Evolutionary conservation across 2,113 vertebrate species (phyloP).

Genomic region (Dipodomys ordii): DNA sequence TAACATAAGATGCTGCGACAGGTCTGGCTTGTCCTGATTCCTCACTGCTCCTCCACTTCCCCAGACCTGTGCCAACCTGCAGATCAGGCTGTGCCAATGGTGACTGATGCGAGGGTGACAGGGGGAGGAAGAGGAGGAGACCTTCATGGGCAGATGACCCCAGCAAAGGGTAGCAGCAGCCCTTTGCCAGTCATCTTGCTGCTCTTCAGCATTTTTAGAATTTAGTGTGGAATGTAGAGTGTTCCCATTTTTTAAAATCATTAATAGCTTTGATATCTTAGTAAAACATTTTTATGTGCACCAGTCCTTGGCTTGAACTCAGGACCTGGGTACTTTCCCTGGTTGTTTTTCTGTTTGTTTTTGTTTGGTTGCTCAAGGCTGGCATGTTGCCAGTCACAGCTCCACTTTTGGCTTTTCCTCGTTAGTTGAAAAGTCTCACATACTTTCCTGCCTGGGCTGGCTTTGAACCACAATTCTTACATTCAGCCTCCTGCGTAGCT

Average conservation of each 20-base stretch:
- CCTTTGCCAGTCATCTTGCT: background rate
- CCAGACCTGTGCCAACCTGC: background rate
- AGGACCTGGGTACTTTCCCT: too few relatives aligned
- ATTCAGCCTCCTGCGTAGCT: too few relatives aligned
- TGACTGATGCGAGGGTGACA: background rate
- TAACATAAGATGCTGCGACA: background rate
- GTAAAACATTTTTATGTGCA: background rate
- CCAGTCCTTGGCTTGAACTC: background rate
- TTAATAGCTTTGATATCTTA: background rate
- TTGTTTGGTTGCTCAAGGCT: too few relatives aligned
- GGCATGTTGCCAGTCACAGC: too few relatives aligned
- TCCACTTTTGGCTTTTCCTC: too few relatives aligned
- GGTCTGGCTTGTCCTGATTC: background rate
- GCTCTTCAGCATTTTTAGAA: background rate
- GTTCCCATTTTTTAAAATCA: background rate
- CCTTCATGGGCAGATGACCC: background rate
- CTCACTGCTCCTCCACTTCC: background rate
- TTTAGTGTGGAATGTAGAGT: background rate
- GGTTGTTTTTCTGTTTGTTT: too few relatives aligned
- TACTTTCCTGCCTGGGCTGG: too few relatives aligned
- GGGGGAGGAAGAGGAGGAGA: background rate
- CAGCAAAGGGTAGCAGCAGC: background rate
- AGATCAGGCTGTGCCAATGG: background rate
- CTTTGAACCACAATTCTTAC: too few relatives aligned
- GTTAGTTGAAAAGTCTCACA: too few relatives aligned